These are phyloP conservation scores for Xanthia togata DNA, from an alignment of 2,888 invertebrate genomes.

Conservation along the genomic window DNA sequence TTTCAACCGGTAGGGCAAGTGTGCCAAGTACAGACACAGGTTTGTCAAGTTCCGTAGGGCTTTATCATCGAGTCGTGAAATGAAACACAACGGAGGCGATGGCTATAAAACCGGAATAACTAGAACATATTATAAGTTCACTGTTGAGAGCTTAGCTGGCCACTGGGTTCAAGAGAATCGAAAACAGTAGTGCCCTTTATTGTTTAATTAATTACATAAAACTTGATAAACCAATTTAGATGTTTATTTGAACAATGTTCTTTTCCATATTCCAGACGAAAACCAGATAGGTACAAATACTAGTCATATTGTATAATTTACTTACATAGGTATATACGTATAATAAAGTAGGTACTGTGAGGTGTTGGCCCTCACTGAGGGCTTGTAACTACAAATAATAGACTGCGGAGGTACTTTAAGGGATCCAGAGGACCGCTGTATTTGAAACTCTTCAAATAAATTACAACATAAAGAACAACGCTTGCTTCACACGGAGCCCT, in stretches of 20 bases:
- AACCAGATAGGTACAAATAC: background rate
- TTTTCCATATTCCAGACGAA: background rate
- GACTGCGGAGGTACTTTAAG: too few relatives aligned
- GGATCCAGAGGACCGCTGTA: too few relatives aligned
- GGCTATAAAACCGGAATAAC: conserved; percentile 57
- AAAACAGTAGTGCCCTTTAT: conserved; percentile 23
- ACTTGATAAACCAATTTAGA: background rate
- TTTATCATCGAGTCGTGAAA: conserved; percentile 53
- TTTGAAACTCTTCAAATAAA: too few relatives aligned
- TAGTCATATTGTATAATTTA: background rate
- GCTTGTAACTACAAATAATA: too few relatives aligned
- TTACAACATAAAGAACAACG: too few relatives aligned
- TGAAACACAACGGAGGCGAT: conserved; percentile 51
- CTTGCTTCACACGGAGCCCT: too few relatives aligned
- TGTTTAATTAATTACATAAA: conserved; percentile 10
- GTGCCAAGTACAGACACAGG: conserved; percentile 46
- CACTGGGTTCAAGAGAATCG: conserved; percentile 27
- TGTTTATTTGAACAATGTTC: background rate
- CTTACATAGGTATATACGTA: background rate
- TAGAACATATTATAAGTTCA: conserved; percentile 54
- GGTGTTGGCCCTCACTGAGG: too few relatives aligned
- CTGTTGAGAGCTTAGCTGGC: conserved; percentile 28
- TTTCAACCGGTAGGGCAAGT: conserved; percentile 47
- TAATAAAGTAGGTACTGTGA: background rate
- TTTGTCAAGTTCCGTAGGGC: conserved; percentile 55